Evolutionary conservation across 2,888 invertebrate species (phyloP).

Genomic region (Oscheius onirici): DNA sequence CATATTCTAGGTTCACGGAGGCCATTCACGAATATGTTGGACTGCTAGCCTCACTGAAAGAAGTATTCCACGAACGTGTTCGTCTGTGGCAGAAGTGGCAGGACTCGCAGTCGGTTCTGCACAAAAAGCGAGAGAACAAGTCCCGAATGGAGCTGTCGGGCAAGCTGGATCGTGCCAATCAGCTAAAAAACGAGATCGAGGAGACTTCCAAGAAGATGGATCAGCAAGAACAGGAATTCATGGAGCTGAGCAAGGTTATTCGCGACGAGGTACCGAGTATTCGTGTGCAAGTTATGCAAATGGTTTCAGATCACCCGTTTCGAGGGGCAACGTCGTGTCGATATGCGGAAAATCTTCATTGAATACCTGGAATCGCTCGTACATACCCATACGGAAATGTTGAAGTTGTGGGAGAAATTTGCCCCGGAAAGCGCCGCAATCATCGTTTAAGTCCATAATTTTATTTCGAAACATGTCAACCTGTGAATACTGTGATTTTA

Average conservation of each 20-base stretch:
- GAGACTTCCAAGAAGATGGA: slow-evolving; percentile 77
- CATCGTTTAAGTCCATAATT: slow-evolving; percentile 48
- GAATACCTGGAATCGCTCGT: slow-evolving; percentile 92
- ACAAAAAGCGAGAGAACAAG: slow-evolving; percentile 91
- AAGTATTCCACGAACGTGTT: slow-evolving; percentile 79
- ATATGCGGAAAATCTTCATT: slow-evolving; percentile 88
- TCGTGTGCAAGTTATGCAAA: background rate
- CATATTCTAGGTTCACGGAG: slow-evolving; percentile 44
- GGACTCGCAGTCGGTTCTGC: slow-evolving; percentile 91
- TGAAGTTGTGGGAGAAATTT: slow-evolving; percentile 76
- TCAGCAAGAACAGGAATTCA: slow-evolving; percentile 78
- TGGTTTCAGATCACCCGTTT: slow-evolving; percentile 80
- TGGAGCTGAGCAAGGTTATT: slow-evolving; percentile 81
- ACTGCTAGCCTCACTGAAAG: slow-evolving; percentile 43
- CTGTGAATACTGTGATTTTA: no score
- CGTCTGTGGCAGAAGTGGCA: slow-evolving; percentile 97
- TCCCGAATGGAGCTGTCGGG: slow-evolving; percentile 89
- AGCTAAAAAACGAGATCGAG: slow-evolving; percentile 81
- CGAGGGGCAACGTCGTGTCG: slow-evolving; percentile 90
- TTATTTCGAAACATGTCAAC: no score
- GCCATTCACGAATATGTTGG: slow-evolving; percentile 51
- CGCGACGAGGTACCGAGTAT: slow-evolving; percentile 82
- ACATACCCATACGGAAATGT: slow-evolving; percentile 86
- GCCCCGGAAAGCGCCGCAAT: slow-evolving; percentile 93
- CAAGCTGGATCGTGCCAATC: slow-evolving; percentile 87